Percentiles rank a stretch among this genome's conserved stretches.
Evolutionary conservation across 1,140 invertebrate species (phyloP).

Genomic region (Zaprionus davidi): DNA sequence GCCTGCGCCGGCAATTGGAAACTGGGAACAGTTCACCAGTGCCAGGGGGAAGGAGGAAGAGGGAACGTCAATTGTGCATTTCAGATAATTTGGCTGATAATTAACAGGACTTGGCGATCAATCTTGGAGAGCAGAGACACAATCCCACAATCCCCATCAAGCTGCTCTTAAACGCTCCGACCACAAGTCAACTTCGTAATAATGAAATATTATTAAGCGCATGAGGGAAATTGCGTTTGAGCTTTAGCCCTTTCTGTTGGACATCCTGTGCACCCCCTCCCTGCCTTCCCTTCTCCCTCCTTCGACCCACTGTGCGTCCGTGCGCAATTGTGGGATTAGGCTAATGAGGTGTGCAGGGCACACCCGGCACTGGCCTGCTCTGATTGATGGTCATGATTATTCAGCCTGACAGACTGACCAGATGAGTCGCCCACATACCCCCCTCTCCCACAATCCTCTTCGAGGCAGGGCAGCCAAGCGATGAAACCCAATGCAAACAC

Average conservation of each 20-base stretch:
- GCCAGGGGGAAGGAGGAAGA: not conserved
- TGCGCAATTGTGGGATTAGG: constrained; percentile 77
- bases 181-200: constrained; percentile 58
- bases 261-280: constrained; percentile 4
- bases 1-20: constrained; percentile 9
- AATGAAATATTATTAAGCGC: constrained; percentile 75
- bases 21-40: constrained; percentile 21
- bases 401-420: constrained; percentile 71
- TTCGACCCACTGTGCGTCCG: constrained; percentile 56
- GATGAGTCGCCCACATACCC: constrained; percentile 27
- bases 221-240: constrained; percentile 56
- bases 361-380: constrained; percentile 31
- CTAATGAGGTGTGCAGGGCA: constrained; percentile 76
- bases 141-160: constrained; percentile 16
- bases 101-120: constrained; percentile 39
- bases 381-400: constrained; percentile 80
- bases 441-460: not conserved
- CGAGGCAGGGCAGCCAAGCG: constrained; percentile 7
- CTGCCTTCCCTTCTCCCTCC: not conserved
- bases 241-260: constrained; percentile 28
- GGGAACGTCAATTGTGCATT: constrained; percentile 20
- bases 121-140: constrained; percentile 23
- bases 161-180: constrained; percentile 61
- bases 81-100: constrained; percentile 41
- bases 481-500: constrained; percentile 28